Base-by-base conservation (phyloP, 2,888 invertebrate species). In the Himalopsyche anomala region DNA sequence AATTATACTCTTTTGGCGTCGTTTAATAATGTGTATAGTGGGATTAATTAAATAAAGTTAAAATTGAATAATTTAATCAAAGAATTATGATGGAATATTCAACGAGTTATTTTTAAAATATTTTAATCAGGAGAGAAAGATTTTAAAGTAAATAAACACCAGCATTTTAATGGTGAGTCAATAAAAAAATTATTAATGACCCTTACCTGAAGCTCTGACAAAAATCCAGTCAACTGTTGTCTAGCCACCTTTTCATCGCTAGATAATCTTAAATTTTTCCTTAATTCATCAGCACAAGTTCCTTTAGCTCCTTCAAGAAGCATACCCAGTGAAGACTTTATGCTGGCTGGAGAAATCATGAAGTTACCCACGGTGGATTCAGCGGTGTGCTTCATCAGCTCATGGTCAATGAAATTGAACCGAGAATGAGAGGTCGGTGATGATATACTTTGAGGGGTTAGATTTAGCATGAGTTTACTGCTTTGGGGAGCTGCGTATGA, bases 271-370 rank as follows among this genome's bases (percentile, higher is more conserved):
- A 96, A 90, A 12, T 94, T 92, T 79, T 91, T 91, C 87, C 92
- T 91, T 83, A 96, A 92, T 91, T 96, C 94, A 11, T 91, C 90
- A 5, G 94, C 94, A 15, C 95, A 94, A 0, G 89, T 89, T 5
- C 94, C 95, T 12, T 89, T 90, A 0, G 95, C 94, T 36, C 95
- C 95, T 91, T 95, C 95, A 80, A 95, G 90, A 69, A 96, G 89
- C 93, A 95, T 94, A 8, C 94, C 94, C 81, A 96, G 90, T 0
- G 94, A 93, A 0, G 94, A 92, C 90, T 95, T 96, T 42, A 95
- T 92, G 90, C 95, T 95, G 85, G 94, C 94, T 19, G 96, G 95
- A n/a, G 96, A 95, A 4, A 95, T 90, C 90, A 96, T 92, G 54
- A 95, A 92, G 90, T 96, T 96, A 40, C 94, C 94, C 11, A 62